Base-by-base conservation (phyloP, 2,113 vertebrate genomes). In the Seriola aureovittata region DNA sequence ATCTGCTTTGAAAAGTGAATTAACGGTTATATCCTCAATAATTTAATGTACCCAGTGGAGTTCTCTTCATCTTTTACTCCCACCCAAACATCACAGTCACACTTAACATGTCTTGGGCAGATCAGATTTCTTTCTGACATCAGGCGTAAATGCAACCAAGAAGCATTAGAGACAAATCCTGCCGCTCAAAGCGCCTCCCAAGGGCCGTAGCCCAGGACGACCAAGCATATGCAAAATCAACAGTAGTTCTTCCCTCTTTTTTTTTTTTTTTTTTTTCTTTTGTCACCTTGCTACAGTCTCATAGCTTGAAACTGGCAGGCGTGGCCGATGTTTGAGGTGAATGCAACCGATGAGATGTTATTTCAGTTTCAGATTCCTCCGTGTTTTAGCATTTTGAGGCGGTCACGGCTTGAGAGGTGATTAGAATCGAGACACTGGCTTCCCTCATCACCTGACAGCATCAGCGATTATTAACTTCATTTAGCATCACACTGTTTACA, bases 131-230 rank as follows among this genome's bases (percentile, higher is more conserved):
- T 71, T 23, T 57, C 8, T 3, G 21, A 16, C 46, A 38, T 36
- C 34, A 36, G 6, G 34, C 34, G 13, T n/a, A 34, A 55, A 11
- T 23, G n/a, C 58, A 46, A 64, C 58, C 25, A 42, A 36, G 13
- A 57, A 40, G 25, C 59, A 75, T 50, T 17, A 42, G 32, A 40
- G 4, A 34, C 4, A 11, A 34, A 32, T 58, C 1, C 17, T 46
- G 7, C 17, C 4, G 71, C 40, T 21, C 21, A 25, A 72, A 59
- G 25, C 19, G 58, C 14, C 12, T 59, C 52, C 40, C 40, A n/a
- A 44, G 60, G 25, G 12, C 25, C 23, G 36, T 50, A 57, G 3
- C 48, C 77, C 14, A 32, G 40, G 42, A 73, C 71, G 65, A 72
- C 29, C 38, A 72, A 71, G 59, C 29, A 29, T 29, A 29, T 29